Conservation (phyloP, 2,113 vertebrate species). For the Antigone vipio region DNA sequence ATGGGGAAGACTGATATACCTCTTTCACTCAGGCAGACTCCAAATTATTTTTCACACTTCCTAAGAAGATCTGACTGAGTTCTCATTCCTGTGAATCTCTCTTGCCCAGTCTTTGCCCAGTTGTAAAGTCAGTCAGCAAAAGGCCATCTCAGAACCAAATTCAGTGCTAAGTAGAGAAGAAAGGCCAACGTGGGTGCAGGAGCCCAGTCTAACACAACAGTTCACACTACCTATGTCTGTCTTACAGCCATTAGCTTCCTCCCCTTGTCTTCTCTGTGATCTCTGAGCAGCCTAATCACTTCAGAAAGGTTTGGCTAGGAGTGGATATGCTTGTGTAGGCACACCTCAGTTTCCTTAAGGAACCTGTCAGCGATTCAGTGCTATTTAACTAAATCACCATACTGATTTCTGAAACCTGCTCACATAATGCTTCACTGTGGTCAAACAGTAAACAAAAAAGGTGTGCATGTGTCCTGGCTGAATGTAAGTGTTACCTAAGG, state of each 20-base stretch:
- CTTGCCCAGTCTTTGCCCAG: background rate
- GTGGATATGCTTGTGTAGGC: background rate
- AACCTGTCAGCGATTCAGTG: background rate
- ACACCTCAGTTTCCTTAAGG: background rate
- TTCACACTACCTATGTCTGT: background rate
- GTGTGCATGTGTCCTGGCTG: background rate
- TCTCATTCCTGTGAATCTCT: background rate
- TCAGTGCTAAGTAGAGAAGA: background rate
- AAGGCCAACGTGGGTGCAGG: background rate
- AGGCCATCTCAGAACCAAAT: background rate
- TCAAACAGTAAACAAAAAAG: background rate
- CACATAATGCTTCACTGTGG: background rate
- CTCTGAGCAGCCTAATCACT: background rate
- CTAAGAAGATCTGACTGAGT: background rate
- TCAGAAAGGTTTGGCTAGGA: background rate
- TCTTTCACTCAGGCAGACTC: background rate
- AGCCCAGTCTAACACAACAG: background rate
- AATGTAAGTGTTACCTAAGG: background rate
- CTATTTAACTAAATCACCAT: background rate
- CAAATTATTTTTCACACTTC: background rate
- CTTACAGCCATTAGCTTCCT: background rate
- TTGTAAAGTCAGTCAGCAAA: background rate
- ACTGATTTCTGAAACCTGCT: background rate
- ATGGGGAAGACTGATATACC: background rate
- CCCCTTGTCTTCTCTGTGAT: background rate